A percentile compares a stretch with the other conserved stretches of the same genome.
These are phyloP conservation scores for Papilio helenus DNA, from an alignment of 1,140 invertebrate genomes.

Conservation along the genomic window DNA sequence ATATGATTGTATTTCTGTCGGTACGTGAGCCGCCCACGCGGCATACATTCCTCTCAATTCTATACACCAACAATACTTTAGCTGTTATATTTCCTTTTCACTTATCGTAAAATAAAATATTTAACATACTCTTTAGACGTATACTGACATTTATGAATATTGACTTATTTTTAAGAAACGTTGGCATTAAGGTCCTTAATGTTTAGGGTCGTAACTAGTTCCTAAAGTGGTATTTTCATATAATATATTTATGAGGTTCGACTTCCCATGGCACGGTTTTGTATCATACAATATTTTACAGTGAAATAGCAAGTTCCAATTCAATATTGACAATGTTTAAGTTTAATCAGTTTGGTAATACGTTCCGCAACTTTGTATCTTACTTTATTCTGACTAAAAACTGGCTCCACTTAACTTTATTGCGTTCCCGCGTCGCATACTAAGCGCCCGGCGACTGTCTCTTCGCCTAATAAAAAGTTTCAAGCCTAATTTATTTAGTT, in stretches of 20 bases:
- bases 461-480: slow-evolving; percentile 23
- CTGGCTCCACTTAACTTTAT: slow-evolving; percentile 26
- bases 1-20: slow-evolving; percentile 31
- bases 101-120: background rate
- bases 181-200: too few species aligned
- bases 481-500: slow-evolving; percentile 12
- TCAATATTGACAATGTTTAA: background rate
- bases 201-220: too few species aligned
- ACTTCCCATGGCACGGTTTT: background rate
- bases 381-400: slow-evolving; percentile 17
- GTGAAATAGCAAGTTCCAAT: background rate
- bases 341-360: background rate
- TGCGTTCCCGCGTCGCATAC: slow-evolving; percentile 20
- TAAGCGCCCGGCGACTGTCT: background rate
- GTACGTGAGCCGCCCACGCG: background rate
- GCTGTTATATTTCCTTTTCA: background rate
- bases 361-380: background rate
- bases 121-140: background rate
- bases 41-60: slow-evolving; percentile 3
- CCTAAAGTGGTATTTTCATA: too few species aligned
- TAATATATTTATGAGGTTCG: background rate
- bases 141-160: background rate
- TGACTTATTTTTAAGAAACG: too few species aligned
- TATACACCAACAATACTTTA: slow-evolving; percentile 13
- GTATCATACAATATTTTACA: background rate